Base-by-base conservation (phyloP, 2,797 vertebrate species). In the Rhynchotus rufescens region DNA sequence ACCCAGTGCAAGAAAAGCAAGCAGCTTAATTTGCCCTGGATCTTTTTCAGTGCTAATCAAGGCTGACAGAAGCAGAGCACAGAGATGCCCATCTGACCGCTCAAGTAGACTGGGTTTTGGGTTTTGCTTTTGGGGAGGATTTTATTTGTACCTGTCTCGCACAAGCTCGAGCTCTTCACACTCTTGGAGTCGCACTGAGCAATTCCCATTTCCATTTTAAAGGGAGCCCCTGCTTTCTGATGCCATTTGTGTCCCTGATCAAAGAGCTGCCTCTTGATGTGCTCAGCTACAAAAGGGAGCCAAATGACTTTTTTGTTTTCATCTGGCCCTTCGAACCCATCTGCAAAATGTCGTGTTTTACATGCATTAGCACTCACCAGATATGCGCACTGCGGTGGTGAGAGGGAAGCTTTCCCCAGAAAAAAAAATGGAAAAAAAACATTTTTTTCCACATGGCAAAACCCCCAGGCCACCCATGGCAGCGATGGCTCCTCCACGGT, bases 11-110 rank as follows among this genome's bases (percentile, higher is more conserved):
- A 66, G 26, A 80, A 64, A 77, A 82, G n/a, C 54, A 78, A 68
- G 73, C 34, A 65, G 30, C 66, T 79, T 81, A 65, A 88, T 59
- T 91, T 84, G 51, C 25, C 17, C 42, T 36, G 45, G 56, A 78
- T 47, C 6, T 30, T 84, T 90, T 90, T 82, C 68, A 86, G 44
- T n/a, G 32, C 34, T 77, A 40, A 92, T 84, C n/a, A 69, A 69
- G 83, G 75, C 30, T 17, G 71, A 91, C 34, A 51, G 49, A 81
- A 91, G 78, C 66, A 62, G 64, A 73, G 30, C 64, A 67, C 3
- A 2, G 25, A 71, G 52, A 86, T 8, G 57, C 7, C 74, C 1
- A 3, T 20, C 30, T 11, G 1, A 5, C 45, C 62, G 47, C 47
- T 52, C 4, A 1, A 34, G n/a, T 1, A 79, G 34, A 51, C 75